phyloP scores from a whole-genome alignment of 2,113 vertebrate species.

The Chionomys nivalis region DNA sequence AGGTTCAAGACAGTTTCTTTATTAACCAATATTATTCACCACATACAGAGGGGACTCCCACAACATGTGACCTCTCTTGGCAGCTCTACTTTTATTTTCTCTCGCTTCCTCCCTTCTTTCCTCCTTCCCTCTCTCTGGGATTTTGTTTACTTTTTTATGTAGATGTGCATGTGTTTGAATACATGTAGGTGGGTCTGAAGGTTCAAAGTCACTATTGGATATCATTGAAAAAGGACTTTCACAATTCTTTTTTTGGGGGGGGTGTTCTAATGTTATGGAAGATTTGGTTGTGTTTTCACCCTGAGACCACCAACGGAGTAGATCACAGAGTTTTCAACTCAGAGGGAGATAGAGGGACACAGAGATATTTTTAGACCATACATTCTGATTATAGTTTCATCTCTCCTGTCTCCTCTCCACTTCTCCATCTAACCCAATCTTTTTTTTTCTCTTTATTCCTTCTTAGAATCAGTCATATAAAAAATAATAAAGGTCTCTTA shows the following conservation, averaged over 20 bases:
- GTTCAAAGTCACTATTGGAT: not conserved
- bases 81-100: not conserved
- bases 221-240: no score
- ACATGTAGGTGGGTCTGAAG: not conserved
- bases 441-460: not conserved
- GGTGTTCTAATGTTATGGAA: not conserved
- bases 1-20: no score
- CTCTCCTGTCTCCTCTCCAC: not conserved
- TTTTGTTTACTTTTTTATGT: not conserved
- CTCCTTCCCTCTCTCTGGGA: not conserved
- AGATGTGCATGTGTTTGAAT: not conserved
- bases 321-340: not conserved
- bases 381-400: not conserved
- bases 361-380: not conserved
- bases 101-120: not conserved
- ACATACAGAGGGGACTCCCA: no score
- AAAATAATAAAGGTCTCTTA: not conserved
- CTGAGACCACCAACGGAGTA: not conserved
- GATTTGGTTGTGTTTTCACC: not conserved
- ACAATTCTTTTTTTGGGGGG: not conserved
- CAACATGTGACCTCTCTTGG: fast-evolving
- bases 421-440: not conserved
- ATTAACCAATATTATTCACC: no score
- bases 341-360: not conserved
- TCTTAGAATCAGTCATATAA: not conserved